phyloP scores from a whole-genome alignment of 2,113 vertebrate genomes.

The Malurus alboscapulatus region DNA sequence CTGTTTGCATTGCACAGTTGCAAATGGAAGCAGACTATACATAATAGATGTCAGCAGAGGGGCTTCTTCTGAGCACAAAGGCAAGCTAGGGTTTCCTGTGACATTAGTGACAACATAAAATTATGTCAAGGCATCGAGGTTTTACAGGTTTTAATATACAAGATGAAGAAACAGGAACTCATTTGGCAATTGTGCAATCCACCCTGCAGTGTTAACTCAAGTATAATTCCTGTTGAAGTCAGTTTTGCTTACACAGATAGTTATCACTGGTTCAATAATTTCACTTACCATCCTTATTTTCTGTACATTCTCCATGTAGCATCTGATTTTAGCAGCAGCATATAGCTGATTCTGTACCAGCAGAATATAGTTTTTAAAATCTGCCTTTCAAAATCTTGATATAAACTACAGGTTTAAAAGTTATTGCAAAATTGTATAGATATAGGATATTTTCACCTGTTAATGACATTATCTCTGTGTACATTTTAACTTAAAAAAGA shows the following conservation, averaged over 20 bases:
- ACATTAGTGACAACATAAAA: slow-evolving; percentile 12
- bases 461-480: background rate
- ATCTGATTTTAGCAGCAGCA: background rate
- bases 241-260: slow-evolving; percentile 17
- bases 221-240: background rate
- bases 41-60: slow-evolving; percentile 33
- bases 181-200: background rate
- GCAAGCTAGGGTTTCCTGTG: background rate
- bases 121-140: background rate
- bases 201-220: background rate
- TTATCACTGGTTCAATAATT: slow-evolving; percentile 12
- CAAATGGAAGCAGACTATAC: slow-evolving; percentile 19
- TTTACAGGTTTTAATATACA: slow-evolving; percentile 2
- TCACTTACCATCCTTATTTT: background rate
- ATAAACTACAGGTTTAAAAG: background rate
- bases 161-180: background rate
- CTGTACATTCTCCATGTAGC: background rate
- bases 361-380: background rate
- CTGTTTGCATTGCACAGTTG: slow-evolving; percentile 45
- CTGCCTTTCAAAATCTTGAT: background rate
- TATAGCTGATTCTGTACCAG: background rate
- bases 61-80: background rate
- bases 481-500: background rate
- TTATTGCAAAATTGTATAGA: background rate
- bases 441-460: background rate